These are phyloP conservation scores for Leucopsar rothschildi DNA, from an alignment of 2,113 vertebrate genomes.

Conservation along the genomic window DNA sequence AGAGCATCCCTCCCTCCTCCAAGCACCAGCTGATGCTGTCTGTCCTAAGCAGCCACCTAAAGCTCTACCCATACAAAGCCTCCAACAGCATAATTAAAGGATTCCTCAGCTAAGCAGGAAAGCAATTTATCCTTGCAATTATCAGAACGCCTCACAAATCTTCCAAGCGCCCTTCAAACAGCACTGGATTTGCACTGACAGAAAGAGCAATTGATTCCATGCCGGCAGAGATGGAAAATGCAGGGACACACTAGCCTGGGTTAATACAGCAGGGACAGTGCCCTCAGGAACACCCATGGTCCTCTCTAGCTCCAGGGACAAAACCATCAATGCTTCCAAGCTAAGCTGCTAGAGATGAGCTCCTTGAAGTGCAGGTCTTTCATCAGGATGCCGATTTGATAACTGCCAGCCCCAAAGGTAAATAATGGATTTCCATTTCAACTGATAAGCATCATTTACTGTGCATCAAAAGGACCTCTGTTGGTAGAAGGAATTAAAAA, in stretches of 20 bases:
- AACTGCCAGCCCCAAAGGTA: neutral
- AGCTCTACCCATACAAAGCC: neutral
- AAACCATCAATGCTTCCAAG: neutral
- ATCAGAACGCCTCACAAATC: neutral
- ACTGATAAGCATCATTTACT: neutral
- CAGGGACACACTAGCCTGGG: accelerated
- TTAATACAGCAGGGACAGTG: neutral
- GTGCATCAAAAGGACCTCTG: neutral
- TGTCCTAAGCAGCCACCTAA: neutral
- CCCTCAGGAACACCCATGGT: neutral
- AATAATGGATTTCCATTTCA: slow-evolving; percentile 35
- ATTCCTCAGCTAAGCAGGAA: neutral
- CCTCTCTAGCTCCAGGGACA: neutral
- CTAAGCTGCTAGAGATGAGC: neutral
- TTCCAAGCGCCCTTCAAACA: neutral
- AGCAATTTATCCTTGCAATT: neutral
- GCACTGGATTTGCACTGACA: neutral
- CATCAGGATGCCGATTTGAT: neutral
- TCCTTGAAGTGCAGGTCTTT: slow-evolving; percentile 22
- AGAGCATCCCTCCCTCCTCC: neutral
- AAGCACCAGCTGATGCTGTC: neutral
- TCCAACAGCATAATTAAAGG: neutral
- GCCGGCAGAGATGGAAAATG: neutral
- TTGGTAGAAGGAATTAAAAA: neutral
- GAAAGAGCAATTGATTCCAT: neutral